Conservation (phyloP, 2,888 invertebrate genomes). For the Steromphala cineraria region DNA sequence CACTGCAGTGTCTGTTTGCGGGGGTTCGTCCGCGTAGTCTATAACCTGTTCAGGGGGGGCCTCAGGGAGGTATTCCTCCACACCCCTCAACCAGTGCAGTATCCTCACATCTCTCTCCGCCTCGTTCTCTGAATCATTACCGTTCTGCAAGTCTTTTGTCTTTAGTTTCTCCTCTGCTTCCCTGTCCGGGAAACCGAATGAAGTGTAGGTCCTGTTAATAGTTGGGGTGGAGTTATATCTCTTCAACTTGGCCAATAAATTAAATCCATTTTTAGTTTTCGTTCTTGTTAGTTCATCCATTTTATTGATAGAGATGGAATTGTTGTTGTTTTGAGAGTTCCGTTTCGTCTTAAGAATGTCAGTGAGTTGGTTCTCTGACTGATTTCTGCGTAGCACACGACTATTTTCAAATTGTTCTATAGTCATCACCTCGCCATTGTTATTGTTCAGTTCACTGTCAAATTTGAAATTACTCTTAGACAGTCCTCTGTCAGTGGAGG, state of each 20-base stretch:
- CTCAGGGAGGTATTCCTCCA: constrained; percentile 34
- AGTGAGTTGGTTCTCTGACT: constrained; percentile 36
- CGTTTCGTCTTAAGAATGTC: not conserved
- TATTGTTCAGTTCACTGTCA: not conserved
- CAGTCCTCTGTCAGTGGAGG: not conserved
- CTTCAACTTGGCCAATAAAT: not conserved
- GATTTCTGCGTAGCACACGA: constrained; percentile 22
- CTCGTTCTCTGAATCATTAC: constrained; percentile 22
- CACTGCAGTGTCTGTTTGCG: constrained; percentile 57
- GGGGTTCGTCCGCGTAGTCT: constrained; percentile 48
- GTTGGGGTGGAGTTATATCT: not conserved
- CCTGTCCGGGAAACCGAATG: not conserved
- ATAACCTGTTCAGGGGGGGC: constrained; percentile 43
- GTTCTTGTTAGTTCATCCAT: constrained; percentile 11
- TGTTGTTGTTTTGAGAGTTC: constrained; percentile 7
- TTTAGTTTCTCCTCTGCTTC: not conserved
- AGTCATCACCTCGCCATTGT: not conserved
- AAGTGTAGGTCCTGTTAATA: not conserved
- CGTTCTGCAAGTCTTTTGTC: not conserved
- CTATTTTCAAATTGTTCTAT: constrained; percentile 3
- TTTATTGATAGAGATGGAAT: constrained; percentile 17
- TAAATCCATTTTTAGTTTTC: not conserved
- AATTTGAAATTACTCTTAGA: constrained; percentile 15
- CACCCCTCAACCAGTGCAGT: constrained; percentile 40
- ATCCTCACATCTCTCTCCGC: constrained; percentile 34